Evolutionary conservation across 1,140 invertebrate species (phyloP).

Genomic region (Euborellia annulipes): DNA sequence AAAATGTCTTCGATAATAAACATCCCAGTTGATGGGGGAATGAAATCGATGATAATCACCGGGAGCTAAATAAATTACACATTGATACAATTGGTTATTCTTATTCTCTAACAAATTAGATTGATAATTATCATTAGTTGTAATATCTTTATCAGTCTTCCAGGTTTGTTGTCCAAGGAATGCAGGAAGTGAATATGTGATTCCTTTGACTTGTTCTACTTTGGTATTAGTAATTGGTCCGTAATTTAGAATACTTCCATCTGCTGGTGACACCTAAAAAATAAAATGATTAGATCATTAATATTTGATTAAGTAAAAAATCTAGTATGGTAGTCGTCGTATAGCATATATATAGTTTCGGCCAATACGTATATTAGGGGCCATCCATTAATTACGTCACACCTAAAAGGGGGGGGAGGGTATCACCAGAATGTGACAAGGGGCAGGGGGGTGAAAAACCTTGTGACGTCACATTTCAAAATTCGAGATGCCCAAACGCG

Average conservation of each 20-base stretch:
- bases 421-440: too few species aligned
- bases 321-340: too few species aligned
- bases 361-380: too few species aligned
- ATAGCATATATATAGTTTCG: too few species aligned
- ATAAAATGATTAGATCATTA: too few species aligned
- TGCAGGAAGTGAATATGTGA: constrained; percentile 80
- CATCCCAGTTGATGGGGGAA: constrained; percentile 82
- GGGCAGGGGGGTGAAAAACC: too few species aligned
- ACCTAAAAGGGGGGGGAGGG: too few species aligned
- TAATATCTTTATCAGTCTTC: constrained; percentile 25
- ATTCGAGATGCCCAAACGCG: too few species aligned
- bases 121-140: constrained; percentile 17
- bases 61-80: constrained; percentile 92
- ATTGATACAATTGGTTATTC: constrained; percentile 73
- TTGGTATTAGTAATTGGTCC: constrained; percentile 69
- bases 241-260: constrained; percentile 82
- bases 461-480: too few species aligned
- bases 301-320: too few species aligned
- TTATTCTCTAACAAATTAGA: constrained; percentile 39
- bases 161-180: constrained; percentile 65
- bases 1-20: constrained; percentile 76
- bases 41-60: constrained; percentile 99
- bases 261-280: constrained; percentile 83
- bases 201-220: constrained; percentile 92
- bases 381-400: too few species aligned